Conservation (phyloP, 2,797 vertebrate genomes). For the Bufotes viridis region DNA sequence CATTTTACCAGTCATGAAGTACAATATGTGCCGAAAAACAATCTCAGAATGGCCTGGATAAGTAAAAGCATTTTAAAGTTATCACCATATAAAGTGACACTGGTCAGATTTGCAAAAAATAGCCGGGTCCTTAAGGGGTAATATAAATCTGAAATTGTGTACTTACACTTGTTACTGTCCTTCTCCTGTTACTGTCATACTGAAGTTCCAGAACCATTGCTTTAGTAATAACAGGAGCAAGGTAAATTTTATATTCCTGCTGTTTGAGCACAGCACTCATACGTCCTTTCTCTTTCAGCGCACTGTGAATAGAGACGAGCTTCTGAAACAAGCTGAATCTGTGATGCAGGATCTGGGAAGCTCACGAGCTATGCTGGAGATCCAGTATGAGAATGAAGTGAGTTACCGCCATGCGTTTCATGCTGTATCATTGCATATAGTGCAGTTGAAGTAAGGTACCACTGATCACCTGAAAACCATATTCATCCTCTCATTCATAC, state of each 20-base stretch:
- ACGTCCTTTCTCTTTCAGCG: constrained; percentile 76
- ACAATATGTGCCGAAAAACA: too few species aligned
- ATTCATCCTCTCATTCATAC: too few species aligned
- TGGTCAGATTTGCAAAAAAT: too few species aligned
- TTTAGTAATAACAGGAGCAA: not conserved
- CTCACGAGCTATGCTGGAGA: constrained; percentile 98
- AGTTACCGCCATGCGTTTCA: constrained; percentile 62
- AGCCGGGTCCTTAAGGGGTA: too few species aligned
- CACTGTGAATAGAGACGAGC: constrained; percentile 98
- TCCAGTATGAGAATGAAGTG: constrained; percentile 99
- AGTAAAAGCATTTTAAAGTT: too few species aligned
- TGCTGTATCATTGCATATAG: not conserved
- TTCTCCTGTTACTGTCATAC: not conserved
- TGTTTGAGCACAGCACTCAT: not conserved
- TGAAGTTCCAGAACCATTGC: not conserved
- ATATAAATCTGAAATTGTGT: too few species aligned
- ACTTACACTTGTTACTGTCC: not conserved
- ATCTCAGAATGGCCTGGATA: too few species aligned
- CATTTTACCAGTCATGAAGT: too few species aligned
- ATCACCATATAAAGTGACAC: too few species aligned
- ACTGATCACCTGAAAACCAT: not conserved
- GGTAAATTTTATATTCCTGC: not conserved
- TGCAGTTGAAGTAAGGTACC: not conserved
- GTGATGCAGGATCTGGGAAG: constrained; percentile 99
- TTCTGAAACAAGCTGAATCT: constrained; percentile 97